Evolutionary conservation across 23 tunicate species (phyloP), one percentile per base, ranked within the genome.

Genomic region (Phallusia fumigata): DNA sequence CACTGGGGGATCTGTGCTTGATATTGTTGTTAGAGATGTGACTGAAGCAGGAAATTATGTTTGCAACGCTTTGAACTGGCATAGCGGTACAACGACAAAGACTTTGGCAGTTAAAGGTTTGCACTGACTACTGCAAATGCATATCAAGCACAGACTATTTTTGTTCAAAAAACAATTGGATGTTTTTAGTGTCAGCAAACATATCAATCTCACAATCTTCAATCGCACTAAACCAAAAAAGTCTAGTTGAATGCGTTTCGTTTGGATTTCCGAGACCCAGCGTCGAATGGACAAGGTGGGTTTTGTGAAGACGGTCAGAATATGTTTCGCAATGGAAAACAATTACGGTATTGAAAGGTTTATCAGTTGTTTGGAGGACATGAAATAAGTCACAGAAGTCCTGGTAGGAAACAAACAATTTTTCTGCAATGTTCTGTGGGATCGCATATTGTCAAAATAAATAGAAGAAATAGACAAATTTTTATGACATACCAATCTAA

Each of bases 251-350:
- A 6, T 58, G 69, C 16, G 28, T 58, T 6, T 58, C 69, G 3
- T 58, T 6, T 58, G 69, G 69, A 58, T 58, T 58, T 58, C 69
- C 69, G 5, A 58, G 69, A 58, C 69, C 69, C 26, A 58, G 28
- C 28, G 69, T 13, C 13, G 13, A 11, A 58, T 58, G 69, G 69
- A n/a, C n/a, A n/a, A n/a, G n/a, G n/a, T n/a, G n/a, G n/a, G n/a
- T n/a, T n/a, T n/a, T n/a, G n/a, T n/a, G n/a, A n/a, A 58, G 5
- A 24, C 8, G 69, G 69, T 58, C n/a, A n/a, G n/a, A n/a, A n/a
- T n/a, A n/a, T n/a, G n/a, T n/a, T n/a, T n/a, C n/a, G n/a, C n/a
- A 5, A 40, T 5, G 5, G 5, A 40, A 40, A 40, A 5, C n/a
- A n/a, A n/a, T n/a, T n/a, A n/a, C n/a, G n/a, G n/a, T n/a, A n/a